These are phyloP conservation scores for Sitodiplosis mosellana DNA, from an alignment of 1,140 invertebrate species.

Conservation along the genomic window DNA sequence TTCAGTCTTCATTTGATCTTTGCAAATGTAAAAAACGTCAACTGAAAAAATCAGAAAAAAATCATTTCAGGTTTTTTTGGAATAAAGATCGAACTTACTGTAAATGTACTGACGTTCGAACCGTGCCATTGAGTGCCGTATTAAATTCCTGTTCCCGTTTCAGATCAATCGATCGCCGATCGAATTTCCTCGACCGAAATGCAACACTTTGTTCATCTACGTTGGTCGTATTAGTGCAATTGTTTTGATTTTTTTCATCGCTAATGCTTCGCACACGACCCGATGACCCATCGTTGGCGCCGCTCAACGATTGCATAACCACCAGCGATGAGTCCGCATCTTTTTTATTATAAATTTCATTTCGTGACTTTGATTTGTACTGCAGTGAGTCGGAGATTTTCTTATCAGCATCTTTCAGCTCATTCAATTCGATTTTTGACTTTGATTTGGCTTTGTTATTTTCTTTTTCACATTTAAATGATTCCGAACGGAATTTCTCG, in stretches of 20 bases:
- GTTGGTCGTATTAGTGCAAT: constrained; percentile 8
- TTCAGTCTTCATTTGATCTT: too few species aligned
- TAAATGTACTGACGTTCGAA: too few species aligned
- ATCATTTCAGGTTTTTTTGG: constrained; percentile 1
- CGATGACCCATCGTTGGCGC: constrained; percentile 7
- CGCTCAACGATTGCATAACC: not conserved
- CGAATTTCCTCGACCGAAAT: constrained; percentile 1
- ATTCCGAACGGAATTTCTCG: constrained; percentile 72
- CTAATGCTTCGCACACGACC: constrained; percentile 16
- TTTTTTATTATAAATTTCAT: constrained; percentile 14
- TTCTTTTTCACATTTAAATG: constrained; percentile 42
- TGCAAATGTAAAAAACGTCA: too few species aligned
- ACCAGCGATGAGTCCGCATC: constrained; percentile 11
- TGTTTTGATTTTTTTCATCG: constrained; percentile 24
- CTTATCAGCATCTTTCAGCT: constrained; percentile 4
- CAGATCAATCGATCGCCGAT: constrained; percentile 1
- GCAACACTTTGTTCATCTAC: not conserved
- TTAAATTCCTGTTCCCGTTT: not conserved
- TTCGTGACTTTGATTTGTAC: constrained; percentile 23
- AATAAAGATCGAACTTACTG: too few species aligned
- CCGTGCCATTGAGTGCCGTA: too few species aligned
- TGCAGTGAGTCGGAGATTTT: constrained; percentile 14
- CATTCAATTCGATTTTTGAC: constrained; percentile 20
- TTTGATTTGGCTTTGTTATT: constrained; percentile 13
- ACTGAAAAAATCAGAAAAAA: too few species aligned